Percentiles rank a stretch among this genome's conserved stretches.
Conservation (phyloP, 2,797 vertebrate species). For the Danio tinwini region DNA sequence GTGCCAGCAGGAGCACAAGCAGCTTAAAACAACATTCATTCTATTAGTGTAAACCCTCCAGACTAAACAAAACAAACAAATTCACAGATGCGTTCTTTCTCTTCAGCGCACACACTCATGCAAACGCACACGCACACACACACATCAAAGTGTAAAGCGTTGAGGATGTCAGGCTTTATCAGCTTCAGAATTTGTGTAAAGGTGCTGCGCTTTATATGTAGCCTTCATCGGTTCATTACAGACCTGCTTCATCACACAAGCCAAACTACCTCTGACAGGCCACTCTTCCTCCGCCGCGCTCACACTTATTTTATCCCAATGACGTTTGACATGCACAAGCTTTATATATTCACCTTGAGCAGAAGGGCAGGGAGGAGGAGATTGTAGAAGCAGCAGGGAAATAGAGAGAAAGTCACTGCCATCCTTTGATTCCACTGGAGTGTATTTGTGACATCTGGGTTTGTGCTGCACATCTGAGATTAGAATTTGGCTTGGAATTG, state of each 20-base stretch:
- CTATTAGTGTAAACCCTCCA: conserved; percentile 58
- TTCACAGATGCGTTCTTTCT: conserved; percentile 63
- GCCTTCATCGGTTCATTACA: conserved; percentile 78
- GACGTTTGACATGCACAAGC: conserved; percentile 78
- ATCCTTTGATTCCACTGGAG: conserved; percentile 54
- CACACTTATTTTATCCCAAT: conserved; percentile 82
- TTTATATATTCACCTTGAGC: conserved; percentile 81
- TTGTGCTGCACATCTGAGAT: not conserved
- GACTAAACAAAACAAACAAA: conserved; percentile 64
- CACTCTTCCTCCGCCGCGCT: conserved; percentile 79
- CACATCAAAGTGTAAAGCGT: conserved; percentile 50
- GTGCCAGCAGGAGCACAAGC: conserved; percentile 5
- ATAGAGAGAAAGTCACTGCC: conserved; percentile 86
- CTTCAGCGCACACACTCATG: conserved; percentile 43
- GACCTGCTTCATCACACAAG: conserved; percentile 73
- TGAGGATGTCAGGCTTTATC: conserved; percentile 69
- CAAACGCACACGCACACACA: conserved; percentile 43
- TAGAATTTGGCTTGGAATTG: not conserved
- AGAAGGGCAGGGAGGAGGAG: conserved; percentile 58
- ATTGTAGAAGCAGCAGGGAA: conserved; percentile 73
- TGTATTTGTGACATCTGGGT: conserved; percentile 51
- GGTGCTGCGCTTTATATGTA: conserved; percentile 46
- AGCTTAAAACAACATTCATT: conserved; percentile 47
- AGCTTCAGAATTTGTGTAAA: conserved; percentile 55
- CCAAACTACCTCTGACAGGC: conserved; percentile 86